A percentile compares a stretch with the other conserved stretches of the same genome.
These are phyloP conservation scores for Heliocidaris erythrogramma DNA, from an alignment of 35 echinoderm and acorn worm genomes.

Conservation along the genomic window DNA sequence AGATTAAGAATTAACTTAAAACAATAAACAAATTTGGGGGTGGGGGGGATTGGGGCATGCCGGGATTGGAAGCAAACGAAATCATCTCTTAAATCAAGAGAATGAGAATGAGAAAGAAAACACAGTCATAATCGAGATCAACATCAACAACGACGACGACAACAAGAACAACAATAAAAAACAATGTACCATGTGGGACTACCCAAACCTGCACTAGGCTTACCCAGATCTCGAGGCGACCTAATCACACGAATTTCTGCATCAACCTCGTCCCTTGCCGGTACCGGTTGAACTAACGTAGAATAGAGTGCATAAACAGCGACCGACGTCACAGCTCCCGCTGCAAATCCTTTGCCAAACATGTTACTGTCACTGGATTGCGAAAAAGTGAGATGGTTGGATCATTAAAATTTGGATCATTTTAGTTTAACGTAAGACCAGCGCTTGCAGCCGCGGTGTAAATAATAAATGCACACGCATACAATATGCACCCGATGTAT, in stretches of 20 bases:
- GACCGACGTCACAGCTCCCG: conserved; percentile 53
- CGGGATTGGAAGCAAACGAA: too few species aligned
- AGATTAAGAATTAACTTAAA: too few species aligned
- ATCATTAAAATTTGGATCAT: too few species aligned
- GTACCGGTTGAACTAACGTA: conserved; percentile 13
- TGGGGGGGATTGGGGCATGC: too few species aligned
- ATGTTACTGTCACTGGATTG: neutral
- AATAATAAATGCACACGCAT: too few species aligned
- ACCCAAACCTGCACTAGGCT: neutral
- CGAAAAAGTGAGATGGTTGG: too few species aligned
- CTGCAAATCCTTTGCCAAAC: conserved; percentile 48
- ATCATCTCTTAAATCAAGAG: too few species aligned
- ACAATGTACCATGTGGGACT: neutral
- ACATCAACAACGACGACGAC: neutral
- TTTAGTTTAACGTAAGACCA: too few species aligned
- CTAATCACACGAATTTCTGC: neutral
- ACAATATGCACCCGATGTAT: too few species aligned
- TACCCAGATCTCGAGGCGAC: neutral
- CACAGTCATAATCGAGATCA: neutral
- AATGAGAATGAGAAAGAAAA: too few species aligned
- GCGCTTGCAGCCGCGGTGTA: too few species aligned
- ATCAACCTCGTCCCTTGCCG: neutral
- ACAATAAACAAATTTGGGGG: too few species aligned
- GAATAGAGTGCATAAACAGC: conserved; percentile 54
- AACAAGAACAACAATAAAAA: neutral